Base-by-base conservation (phyloP, 2,113 vertebrate genomes). In the Podarcis cretensis region DNA sequence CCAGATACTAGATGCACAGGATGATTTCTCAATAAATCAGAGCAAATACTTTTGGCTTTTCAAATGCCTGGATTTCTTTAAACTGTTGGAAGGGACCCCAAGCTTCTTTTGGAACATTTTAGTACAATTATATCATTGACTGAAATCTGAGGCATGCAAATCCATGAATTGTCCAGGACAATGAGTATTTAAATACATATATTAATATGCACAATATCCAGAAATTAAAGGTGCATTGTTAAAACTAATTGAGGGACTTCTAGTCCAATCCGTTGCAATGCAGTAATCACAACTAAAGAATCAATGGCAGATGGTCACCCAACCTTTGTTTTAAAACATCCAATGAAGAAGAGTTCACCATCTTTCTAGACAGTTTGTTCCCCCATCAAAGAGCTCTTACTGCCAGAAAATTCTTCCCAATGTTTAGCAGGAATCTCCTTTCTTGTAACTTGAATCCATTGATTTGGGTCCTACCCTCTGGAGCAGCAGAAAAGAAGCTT, bases 1-100 rank as follows among this genome's bases (percentile, higher is more conserved):
- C 37, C 20, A 86, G 88, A 93, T 84, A 75, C 57, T 76, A 91
- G 87, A 89, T 87, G 85, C 84, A 73, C 57, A 91, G 90, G 88
- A 66, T 87, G 86, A 74, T 43, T 73, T 48, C 80, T 59, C 18
- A 75, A 30, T 84, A 81, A 92, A 89, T 63, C 2, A 7, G 81
- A 73, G 63, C 40, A 78, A 84, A 88, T 79, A 40, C 21, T 91
- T 90, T n/a, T 48, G 6, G 4, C 66, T 6, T 82, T 90, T 63
- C 48, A 32, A 21, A 65, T 81, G 25, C 79, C 48, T 57, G 68
- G 9, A 30, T 73, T 63, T 73, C 54, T 81, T 80, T 71, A 73
- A 59, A 87, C 32, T 9, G 43, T 10, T 48, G 43, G 43, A 48
- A 48, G 43, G 9, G 43, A 48, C 43, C 43, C 43, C 8, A 48